phyloP scores from a whole-genome alignment of 2,113 vertebrate species.

The Leuciscus idus region DNA sequence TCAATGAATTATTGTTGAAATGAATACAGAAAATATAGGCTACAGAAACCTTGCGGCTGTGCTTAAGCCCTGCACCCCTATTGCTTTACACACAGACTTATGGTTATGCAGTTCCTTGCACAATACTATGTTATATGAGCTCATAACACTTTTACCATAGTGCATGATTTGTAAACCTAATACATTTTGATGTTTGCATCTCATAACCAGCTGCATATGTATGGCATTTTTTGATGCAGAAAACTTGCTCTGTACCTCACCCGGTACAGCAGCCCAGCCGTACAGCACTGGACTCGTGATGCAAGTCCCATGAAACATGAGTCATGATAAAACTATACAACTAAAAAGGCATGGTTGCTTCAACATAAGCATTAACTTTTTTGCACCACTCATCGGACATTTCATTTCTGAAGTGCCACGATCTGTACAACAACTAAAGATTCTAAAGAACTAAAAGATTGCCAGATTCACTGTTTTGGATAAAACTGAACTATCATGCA shows the following conservation, averaged over 20 bases:
- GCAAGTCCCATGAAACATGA: not conserved
- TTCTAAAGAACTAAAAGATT: not conserved
- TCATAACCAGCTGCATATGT: not conserved
- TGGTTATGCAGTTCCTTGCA: not conserved
- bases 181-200: not conserved
- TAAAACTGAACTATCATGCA: not conserved
- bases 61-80: not conserved
- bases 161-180: not conserved
- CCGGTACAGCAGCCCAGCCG: not conserved
- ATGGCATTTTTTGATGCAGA: not conserved
- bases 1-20: not conserved
- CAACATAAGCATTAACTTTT: not conserved
- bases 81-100: not conserved
- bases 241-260: not conserved
- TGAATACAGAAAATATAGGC: not conserved
- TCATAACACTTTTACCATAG: not conserved
- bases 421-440: not conserved
- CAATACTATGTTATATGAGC: not conserved
- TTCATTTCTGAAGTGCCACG: not conserved
- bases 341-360: not conserved
- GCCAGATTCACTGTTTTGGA: not conserved
- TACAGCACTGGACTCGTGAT: not conserved
- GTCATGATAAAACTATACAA: not conserved
- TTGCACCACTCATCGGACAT: not conserved
- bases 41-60: not conserved